These are phyloP conservation scores for Epizoanthus fatuus DNA, from an alignment of 92 coral and sea anemone species.

Conservation along the genomic window DNA sequence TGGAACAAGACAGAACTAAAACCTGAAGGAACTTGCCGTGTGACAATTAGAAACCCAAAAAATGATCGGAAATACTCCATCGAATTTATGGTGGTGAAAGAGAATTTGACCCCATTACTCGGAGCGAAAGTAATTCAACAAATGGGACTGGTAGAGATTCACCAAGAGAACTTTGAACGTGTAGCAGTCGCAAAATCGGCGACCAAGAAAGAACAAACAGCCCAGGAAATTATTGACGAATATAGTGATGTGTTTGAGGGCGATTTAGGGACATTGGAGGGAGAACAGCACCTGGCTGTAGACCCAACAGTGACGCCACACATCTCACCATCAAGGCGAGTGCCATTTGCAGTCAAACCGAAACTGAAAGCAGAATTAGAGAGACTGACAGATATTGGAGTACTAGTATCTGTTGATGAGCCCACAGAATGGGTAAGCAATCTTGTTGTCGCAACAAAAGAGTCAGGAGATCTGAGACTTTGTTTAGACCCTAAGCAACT, in stretches of 20 bases:
- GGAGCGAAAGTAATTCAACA: too few relatives aligned
- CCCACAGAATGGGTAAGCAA: constrained; percentile 64
- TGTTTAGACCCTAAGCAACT: constrained; percentile 52
- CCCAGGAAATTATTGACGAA: too few relatives aligned
- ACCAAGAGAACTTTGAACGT: too few relatives aligned
- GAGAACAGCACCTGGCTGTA: neutral
- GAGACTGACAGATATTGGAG: constrained; percentile 39
- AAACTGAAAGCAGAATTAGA: constrained; percentile 37
- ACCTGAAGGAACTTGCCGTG: constrained; percentile 54
- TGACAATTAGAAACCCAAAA: constrained; percentile 59
- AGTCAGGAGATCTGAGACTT: constrained; percentile 47
- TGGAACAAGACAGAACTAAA: constrained; percentile 65
- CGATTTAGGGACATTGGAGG: too few relatives aligned
- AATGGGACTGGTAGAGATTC: too few relatives aligned
- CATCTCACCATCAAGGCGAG: constrained; percentile 22
- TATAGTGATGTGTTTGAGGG: too few relatives aligned
- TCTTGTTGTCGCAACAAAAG: constrained; percentile 40
- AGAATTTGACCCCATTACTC: too few relatives aligned
- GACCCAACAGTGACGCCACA: neutral
- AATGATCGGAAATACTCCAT: constrained; percentile 59
- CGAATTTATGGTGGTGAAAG: constrained; percentile 34
- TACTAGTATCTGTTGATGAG: constrained; percentile 25
- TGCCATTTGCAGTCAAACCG: constrained; percentile 35
- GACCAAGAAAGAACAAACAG: too few relatives aligned
- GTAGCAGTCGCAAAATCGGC: too few relatives aligned